Conservation (phyloP, 2,888 invertebrate genomes). For the Xanthia togata region DNA sequence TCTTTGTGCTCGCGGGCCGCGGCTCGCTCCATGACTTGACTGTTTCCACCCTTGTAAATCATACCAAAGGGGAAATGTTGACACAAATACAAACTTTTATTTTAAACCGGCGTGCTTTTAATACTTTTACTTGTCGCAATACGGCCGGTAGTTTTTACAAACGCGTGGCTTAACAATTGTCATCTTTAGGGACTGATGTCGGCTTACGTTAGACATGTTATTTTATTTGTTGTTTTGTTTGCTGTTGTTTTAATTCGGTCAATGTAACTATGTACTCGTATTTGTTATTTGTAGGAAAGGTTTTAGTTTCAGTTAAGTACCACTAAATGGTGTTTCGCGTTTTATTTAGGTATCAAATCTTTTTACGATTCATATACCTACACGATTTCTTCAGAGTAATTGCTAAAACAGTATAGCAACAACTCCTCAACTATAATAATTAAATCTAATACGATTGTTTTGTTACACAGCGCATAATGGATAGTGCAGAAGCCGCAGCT, state of each 20-base stretch:
- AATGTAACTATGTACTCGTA: background rate
- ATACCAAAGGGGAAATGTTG: conserved; percentile 70
- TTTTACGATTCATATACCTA: background rate
- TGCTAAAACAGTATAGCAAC: background rate
- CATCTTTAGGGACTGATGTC: conserved; percentile 31
- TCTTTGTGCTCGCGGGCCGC: conserved; percentile 75
- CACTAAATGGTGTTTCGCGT: background rate
- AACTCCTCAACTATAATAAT: background rate
- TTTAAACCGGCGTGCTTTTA: conserved; percentile 58
- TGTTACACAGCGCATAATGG: conserved; percentile 94
- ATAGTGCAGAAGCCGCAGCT: conserved; percentile 96
- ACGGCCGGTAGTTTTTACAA: conserved; percentile 45
- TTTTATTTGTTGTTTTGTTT: conserved; percentile 29
- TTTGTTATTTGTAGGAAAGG: background rate
- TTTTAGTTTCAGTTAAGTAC: background rate
- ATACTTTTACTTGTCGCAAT: conserved; percentile 46
- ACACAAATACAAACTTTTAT: conserved; percentile 69
- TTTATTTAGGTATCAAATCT: background rate
- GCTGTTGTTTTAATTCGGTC: conserved; percentile 5
- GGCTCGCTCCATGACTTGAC: conserved; percentile 73
- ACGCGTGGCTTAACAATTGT: conserved; percentile 36
- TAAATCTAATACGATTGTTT: background rate
- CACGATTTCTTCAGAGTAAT: background rate
- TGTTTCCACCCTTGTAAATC: conserved; percentile 74
- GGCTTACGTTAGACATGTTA: conserved; percentile 22